These are phyloP conservation scores for Zelostemma sp. DNA, from an alignment of 1,140 invertebrate species.

Conservation along the genomic window DNA sequence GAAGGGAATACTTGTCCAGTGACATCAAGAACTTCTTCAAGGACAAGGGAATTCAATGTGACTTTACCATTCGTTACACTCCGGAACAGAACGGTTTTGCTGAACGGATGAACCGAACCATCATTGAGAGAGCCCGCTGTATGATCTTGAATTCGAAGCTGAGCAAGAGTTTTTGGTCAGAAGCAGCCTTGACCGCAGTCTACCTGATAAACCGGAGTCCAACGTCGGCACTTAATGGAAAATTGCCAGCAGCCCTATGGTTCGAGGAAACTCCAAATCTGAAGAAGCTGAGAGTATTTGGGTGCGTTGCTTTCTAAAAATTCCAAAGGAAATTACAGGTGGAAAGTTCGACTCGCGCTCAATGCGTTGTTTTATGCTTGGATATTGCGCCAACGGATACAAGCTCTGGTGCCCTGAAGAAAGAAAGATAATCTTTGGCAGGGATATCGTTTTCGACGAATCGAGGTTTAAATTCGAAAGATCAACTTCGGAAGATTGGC, in stretches of 20 bases:
- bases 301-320: constrained; percentile 19
- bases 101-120: not conserved
- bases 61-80: not conserved
- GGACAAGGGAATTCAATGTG: not conserved
- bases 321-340: constrained; percentile 15
- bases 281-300: constrained; percentile 26
- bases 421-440: constrained; percentile 33
- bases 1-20: not conserved
- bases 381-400: constrained; percentile 39
- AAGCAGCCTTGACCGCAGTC: not conserved
- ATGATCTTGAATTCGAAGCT: constrained; percentile 1
- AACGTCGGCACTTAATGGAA: too few species aligned
- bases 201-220: constrained; percentile 16
- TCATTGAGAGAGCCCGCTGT: constrained; percentile 3
- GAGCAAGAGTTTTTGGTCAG: not conserved
- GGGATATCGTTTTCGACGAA: constrained; percentile 37
- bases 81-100: constrained; percentile 1
- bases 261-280: constrained; percentile 18
- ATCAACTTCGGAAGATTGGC: not conserved
- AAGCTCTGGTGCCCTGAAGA: constrained; percentile 37
- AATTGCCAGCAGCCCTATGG: constrained; percentile 19
- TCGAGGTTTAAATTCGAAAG: constrained; percentile 7
- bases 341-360: constrained; percentile 33
- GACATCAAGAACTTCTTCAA: constrained; percentile 1
- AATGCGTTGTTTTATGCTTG: constrained; percentile 19